These are phyloP conservation scores for Stomatorhinus ivindoensis DNA, from an alignment of 2,113 vertebrate genomes.

Conservation along the genomic window DNA sequence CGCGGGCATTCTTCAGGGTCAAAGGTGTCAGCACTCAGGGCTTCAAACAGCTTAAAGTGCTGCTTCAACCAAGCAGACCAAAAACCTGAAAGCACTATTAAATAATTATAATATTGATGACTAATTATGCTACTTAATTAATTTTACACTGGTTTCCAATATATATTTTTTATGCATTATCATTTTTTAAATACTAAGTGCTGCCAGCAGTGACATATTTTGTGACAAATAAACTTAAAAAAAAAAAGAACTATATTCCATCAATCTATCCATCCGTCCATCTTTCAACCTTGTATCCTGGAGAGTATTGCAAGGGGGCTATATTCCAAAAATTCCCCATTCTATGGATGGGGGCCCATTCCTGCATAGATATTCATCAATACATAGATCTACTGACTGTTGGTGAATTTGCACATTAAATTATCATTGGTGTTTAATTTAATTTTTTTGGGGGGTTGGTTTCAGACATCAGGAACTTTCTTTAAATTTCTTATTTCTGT, in stretches of 20 bases:
- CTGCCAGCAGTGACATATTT: neutral
- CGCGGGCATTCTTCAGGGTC: neutral
- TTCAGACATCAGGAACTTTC: too few relatives aligned
- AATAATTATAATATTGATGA: neutral
- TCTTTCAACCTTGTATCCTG: neutral
- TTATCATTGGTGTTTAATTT: too few relatives aligned
- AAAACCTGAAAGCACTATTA: neutral
- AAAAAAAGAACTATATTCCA: too few relatives aligned
- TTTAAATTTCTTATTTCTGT: too few relatives aligned
- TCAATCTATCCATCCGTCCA: neutral
- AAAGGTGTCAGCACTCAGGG: neutral
- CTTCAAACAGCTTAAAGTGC: neutral
- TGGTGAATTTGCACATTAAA: neutral
- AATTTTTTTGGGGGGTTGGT: too few relatives aligned
- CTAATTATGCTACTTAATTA: neutral
- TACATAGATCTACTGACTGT: neutral
- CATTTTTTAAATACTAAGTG: neutral
- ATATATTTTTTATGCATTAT: neutral
- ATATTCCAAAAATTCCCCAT: neutral
- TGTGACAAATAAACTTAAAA: neutral
- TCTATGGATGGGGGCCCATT: neutral
- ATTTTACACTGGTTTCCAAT: neutral
- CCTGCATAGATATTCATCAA: neutral
- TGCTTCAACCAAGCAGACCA: neutral
- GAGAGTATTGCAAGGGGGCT: neutral